Evolutionary conservation across 2,113 vertebrate genomes (phyloP), one percentile per base, ranked within the genome.

Genomic region (Pandion haliaetus): DNA sequence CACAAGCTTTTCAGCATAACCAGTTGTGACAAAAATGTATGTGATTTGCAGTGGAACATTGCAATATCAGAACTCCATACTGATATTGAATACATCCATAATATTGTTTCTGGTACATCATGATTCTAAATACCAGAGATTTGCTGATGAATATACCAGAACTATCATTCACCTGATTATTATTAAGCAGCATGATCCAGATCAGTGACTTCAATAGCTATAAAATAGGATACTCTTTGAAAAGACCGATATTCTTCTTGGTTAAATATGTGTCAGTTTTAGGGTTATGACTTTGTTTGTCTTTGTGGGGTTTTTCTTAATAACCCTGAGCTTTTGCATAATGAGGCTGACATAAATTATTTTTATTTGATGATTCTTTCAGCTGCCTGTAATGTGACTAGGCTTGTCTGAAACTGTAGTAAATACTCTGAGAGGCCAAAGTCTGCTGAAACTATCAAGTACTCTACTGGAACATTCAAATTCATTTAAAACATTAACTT

Each of bases 401-500:
- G 52, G 52, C 58, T 71, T 87, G 70, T 26, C 47, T 84, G 78
- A 36, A 95, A 80, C 58, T 50, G 61, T 42, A 82, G 78, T 96
- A 97, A 96, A 97, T 93, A 79, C 80, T 83, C 61, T 80, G 45
- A 94, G 57, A 86, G 61, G 23, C 50, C 65, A 57, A 59, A 92
- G 26, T 86, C 86, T 65, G 23, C 55, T 82, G 49, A 80, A 93
- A 67, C 65, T 66, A 76, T 93, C 90, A 91, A 58, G 40, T 78
- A 96, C 65, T 95, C 40, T 49, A 78, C 54, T 66, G 58, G 91
- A 98, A 98, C 96, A 96, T 90, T 92, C 96, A 96, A 97, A 97
- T 86, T 90, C 52, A 50, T 95, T 97, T 95, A 95, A 98, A 96
- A 89, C 83, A 89, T 96, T 97, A 95, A 92, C 62, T 96, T 96